Conservation (phyloP, 1,140 invertebrate genomes). For the Papilio machaon region DNA sequence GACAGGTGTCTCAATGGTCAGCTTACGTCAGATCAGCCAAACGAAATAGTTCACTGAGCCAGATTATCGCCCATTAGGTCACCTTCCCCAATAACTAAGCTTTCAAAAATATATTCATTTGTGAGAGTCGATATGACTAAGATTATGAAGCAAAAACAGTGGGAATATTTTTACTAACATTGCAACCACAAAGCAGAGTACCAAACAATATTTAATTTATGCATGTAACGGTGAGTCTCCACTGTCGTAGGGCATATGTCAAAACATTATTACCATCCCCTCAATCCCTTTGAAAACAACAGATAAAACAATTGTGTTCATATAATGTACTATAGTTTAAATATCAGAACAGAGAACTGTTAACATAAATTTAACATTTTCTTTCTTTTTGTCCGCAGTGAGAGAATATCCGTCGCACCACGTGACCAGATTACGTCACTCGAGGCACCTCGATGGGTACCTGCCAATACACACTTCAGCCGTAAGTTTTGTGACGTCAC, state of each 20-base stretch:
- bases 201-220: too few relatives aligned
- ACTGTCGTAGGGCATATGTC: too few relatives aligned
- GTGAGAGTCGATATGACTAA: not conserved
- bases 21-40: conserved; percentile 23
- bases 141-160: not conserved
- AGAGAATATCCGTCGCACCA: conserved; percentile 71
- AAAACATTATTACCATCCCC: too few relatives aligned
- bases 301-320: too few relatives aligned
- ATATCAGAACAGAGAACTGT: too few relatives aligned
- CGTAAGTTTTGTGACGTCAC: conserved; percentile 62
- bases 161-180: too few relatives aligned
- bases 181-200: too few relatives aligned
- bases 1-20: conserved; percentile 25
- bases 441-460: conserved; percentile 71
- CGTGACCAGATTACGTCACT: conserved; percentile 74
- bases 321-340: too few relatives aligned
- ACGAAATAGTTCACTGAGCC: conserved; percentile 32
- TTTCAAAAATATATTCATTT: not conserved
- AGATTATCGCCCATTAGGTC: conserved; percentile 31
- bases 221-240: too few relatives aligned
- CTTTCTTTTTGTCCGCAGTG: conserved; percentile 61
- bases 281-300: too few relatives aligned
- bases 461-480: conserved; percentile 66
- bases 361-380: conserved; percentile 14
- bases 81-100: not conserved